Evolutionary conservation across 2,113 vertebrate genomes (phyloP), one percentile per base, ranked within the genome.

Genomic region (Pelvicachromis taeniatus): DNA sequence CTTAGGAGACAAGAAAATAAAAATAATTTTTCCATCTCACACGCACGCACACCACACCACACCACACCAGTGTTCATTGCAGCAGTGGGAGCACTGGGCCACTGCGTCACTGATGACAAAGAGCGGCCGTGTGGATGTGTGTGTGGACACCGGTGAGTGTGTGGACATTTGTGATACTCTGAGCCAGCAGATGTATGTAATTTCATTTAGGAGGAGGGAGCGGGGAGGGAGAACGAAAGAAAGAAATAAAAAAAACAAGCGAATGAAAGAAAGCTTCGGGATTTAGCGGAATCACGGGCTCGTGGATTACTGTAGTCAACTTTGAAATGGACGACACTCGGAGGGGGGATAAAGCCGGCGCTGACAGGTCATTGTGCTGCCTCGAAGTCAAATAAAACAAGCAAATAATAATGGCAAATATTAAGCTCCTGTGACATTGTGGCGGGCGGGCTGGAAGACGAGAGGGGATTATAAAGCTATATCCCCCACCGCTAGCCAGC

Each of bases 151-250:
- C 61, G 85, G 91, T 80, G 86, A 86, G 89, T 70, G 92, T 93
- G 93, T 93, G 93, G 88, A 94, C 90, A 92, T 93, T 90, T 92
- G 88, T 88, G 89, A 93, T 93, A 91, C 85, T 92, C 89, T 88
- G 93, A 94, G 93, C 88, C 91, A 89, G 92, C 94, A 97, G 96
- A 97, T 96, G 96, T 96, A 96, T 96, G 96, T 96, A 96, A 97
- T 97, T 97, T 97, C 97, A 95, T 94, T 95, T 94, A 95, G 92
- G 84, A 91, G 85, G 90, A 73, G 40, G 86, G 87, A 84, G 85
- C 12, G 53, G 53, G 63, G 81, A 55, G 59, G 61, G 59, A 56
- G 26, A 33, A 81, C 10, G 26, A 65, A 61, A 26, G 33, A 35
- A 52, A 63, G 4, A 13, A 48, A 0, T 81, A 92, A 85, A 70